Conservation (phyloP, 1,140 invertebrate species). For the Stenopsyche tienmushanensis region DNA sequence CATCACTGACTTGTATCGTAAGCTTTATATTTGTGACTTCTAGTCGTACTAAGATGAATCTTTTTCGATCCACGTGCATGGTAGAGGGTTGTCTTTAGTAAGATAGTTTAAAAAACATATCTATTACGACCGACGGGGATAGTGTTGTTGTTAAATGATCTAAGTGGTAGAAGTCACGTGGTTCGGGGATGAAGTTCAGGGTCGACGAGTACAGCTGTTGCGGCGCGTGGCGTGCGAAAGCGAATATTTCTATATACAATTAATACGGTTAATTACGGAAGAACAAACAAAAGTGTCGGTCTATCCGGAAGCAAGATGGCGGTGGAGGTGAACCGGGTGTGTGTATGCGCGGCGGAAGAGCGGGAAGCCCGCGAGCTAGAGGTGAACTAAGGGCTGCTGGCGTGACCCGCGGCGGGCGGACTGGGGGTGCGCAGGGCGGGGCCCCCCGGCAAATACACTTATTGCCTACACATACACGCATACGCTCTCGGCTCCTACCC, state of each 20-base stretch:
- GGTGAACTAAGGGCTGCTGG: constrained; percentile 1
- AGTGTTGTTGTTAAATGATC: too few species aligned
- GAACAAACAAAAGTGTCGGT: not conserved
- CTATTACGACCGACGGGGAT: too few species aligned
- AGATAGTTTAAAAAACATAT: too few species aligned
- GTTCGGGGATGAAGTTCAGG: not conserved
- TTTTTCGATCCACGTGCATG: too few species aligned
- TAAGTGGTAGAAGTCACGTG: not conserved
- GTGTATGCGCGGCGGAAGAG: not conserved
- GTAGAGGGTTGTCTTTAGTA: too few species aligned
- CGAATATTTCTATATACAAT: not conserved
- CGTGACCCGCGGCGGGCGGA: constrained; percentile 7
- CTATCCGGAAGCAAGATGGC: constrained; percentile 24
- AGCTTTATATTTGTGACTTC: too few species aligned
- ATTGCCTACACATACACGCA: not conserved
- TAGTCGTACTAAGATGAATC: too few species aligned
- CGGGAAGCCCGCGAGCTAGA: constrained; percentile 1
- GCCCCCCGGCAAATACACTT: not conserved
- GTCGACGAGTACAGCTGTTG: not conserved
- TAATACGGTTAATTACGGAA: constrained; percentile 1
- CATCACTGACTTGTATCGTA: too few species aligned
- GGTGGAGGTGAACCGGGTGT: not conserved
- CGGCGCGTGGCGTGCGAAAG: not conserved
- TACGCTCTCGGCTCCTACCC: not conserved
- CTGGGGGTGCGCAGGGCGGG: not conserved